Conservation (phyloP, 2,888 invertebrate species). For the Hipparchia semele region DNA sequence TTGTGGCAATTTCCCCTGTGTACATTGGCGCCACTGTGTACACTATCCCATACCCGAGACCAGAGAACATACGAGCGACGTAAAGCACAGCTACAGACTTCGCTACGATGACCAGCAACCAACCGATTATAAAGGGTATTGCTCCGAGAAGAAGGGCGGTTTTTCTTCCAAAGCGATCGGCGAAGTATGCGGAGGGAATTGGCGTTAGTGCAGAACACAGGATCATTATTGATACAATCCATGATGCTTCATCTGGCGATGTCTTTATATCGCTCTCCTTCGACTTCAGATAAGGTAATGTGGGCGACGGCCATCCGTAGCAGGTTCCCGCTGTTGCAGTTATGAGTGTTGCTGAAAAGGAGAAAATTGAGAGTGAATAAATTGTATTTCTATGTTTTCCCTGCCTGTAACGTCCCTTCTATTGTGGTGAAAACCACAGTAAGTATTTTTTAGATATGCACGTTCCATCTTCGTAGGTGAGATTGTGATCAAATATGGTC, state of each 20-base stretch:
- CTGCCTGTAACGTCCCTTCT: no score
- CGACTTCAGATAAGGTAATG: conserved; percentile 76
- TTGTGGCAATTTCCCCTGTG: conserved; percentile 85
- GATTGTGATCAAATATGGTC: no score
- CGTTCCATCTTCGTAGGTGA: no score
- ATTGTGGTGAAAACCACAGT: no score
- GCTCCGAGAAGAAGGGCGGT: conserved; percentile 84
- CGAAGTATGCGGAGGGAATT: conserved; percentile 83
- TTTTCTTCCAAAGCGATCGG: conserved; percentile 87
- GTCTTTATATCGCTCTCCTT: conserved; percentile 76
- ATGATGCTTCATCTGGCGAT: conserved; percentile 79
- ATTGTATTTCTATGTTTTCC: no score
- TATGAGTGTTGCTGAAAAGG: conserved; percentile 78
- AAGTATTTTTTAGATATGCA: no score
- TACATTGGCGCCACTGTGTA: conserved; percentile 86
- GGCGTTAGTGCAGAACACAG: conserved; percentile 86
- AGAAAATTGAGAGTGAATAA: conserved; percentile 36
- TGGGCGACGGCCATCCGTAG: conserved; percentile 85
- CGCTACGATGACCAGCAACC: conserved; percentile 85
- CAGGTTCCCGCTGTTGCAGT: conserved; percentile 81
- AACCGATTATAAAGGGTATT: conserved; percentile 84
- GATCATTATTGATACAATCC: conserved; percentile 86
- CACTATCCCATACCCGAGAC: conserved; percentile 84
- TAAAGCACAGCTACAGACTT: conserved; percentile 82
- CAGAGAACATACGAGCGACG: conserved; percentile 84